Percentiles rank a stretch among this genome's conserved stretches.
These are phyloP conservation scores for Oscheius sp. DNA, from an alignment of 2,888 invertebrate genomes.

Conservation along the genomic window DNA sequence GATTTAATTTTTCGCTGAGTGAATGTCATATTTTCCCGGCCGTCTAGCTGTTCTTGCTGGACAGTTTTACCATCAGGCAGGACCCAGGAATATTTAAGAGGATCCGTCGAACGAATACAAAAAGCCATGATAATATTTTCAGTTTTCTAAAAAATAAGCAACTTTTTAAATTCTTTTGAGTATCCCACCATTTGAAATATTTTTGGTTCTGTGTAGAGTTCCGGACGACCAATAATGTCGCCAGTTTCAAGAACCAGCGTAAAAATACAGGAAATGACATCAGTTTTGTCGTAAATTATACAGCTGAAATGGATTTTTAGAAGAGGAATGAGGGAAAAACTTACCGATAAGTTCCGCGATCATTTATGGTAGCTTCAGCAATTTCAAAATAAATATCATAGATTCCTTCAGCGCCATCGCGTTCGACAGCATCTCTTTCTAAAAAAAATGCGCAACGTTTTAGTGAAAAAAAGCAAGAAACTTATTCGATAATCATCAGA, in stretches of 20 bases:
- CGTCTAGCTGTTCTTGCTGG: not conserved
- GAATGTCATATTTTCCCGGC: not conserved
- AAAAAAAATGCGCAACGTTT: not conserved
- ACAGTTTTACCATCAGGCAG: not conserved
- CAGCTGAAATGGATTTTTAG: not conserved
- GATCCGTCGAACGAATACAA: not conserved
- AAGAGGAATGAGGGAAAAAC: not conserved
- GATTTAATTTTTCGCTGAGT: not conserved
- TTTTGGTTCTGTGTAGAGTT: slow-evolving; percentile 12
- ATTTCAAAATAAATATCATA: slow-evolving; percentile 17
- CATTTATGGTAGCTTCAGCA: not conserved
- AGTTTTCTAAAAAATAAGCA: slow-evolving; percentile 10
- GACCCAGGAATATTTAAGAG: slow-evolving; percentile 16
- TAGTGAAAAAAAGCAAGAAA: not conserved
- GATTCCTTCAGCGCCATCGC: not conserved
- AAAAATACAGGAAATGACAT: not conserved
- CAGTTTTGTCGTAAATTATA: not conserved
- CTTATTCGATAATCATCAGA: not conserved
- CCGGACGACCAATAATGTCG: slow-evolving; percentile 2
- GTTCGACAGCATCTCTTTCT: not conserved
- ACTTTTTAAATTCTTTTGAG: too few relatives aligned
- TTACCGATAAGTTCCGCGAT: slow-evolving; percentile 6
- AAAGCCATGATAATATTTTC: slow-evolving; percentile 18
- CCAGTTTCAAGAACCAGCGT: slow-evolving; percentile 1
- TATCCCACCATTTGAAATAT: not conserved